A percentile compares a stretch with the other conserved stretches of the same genome.
Conservation (phyloP, 2,888 invertebrate genomes). For the Plebejus anna region DNA sequence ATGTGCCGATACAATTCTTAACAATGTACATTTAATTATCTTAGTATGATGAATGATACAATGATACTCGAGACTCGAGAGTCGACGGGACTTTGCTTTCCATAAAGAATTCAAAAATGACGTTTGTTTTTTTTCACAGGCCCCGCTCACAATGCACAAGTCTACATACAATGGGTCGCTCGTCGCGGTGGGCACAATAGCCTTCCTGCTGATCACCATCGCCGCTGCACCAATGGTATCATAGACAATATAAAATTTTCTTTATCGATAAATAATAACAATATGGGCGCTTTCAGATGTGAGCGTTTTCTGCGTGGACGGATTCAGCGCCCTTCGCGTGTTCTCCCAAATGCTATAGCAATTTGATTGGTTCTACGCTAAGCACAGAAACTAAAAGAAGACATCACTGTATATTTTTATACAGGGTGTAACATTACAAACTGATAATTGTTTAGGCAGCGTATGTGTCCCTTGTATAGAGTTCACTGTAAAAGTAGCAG, state of each 20-base stretch:
- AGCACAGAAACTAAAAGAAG: too few species aligned
- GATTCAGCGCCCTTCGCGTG: too few species aligned
- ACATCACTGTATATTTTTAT: too few species aligned
- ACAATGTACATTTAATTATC: too few species aligned
- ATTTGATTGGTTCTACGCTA: too few species aligned
- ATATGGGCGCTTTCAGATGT: neutral
- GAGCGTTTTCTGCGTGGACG: too few species aligned
- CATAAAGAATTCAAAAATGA: conserved; percentile 18
- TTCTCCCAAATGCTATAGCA: too few species aligned
- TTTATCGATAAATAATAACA: neutral
- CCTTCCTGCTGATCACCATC: conserved; percentile 52
- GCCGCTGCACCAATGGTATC: conserved; percentile 61
- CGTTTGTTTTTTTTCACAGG: conserved; percentile 22
- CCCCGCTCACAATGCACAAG: conserved; percentile 52
- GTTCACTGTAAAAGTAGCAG: neutral
- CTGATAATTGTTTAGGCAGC: too few species aligned
- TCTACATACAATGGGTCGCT: conserved; percentile 49
- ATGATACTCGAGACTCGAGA: neutral
- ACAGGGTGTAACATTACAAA: too few species aligned
- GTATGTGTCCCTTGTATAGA: too few species aligned
- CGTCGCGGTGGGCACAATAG: conserved; percentile 50
- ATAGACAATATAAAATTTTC: neutral
- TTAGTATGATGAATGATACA: too few species aligned
- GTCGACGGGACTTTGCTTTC: neutral
- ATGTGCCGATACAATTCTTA: too few species aligned